phyloP scores from a whole-genome alignment of 2,113 vertebrate species.

The Athene noctua region DNA sequence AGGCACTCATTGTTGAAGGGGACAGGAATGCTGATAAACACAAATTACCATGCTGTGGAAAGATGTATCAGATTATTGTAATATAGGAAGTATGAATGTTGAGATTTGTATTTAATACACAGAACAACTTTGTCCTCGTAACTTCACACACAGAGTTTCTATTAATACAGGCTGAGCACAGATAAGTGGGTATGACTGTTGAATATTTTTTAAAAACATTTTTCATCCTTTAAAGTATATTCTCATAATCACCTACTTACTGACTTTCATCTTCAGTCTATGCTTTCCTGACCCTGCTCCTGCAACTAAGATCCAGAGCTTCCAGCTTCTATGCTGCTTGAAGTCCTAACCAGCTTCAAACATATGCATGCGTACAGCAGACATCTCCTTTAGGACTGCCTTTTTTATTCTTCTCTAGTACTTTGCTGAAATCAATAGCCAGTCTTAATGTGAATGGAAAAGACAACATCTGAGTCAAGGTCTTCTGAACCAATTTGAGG shows the following conservation, averaged over 20 bases:
- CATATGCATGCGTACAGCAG: background rate
- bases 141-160: background rate
- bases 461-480: background rate
- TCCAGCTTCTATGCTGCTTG: background rate
- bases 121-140: background rate
- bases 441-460: background rate
- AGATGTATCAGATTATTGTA: background rate
- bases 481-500: background rate
- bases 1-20: background rate
- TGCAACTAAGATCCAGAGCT: background rate
- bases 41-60: background rate
- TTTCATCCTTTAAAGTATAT: background rate
- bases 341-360: background rate
- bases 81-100: background rate
- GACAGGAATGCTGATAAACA: background rate
- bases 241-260: background rate
- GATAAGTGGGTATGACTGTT: background rate
- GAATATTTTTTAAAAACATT: background rate
- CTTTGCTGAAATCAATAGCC: background rate
- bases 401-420: background rate
- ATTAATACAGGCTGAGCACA: background rate
- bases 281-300: background rate
- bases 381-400: background rate
- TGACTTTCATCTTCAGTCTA: background rate
- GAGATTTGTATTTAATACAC: background rate